Evolutionary conservation across 2,797 vertebrate species (phyloP), one percentile per base, ranked within the genome.

Genomic region (Pterois miles): DNA sequence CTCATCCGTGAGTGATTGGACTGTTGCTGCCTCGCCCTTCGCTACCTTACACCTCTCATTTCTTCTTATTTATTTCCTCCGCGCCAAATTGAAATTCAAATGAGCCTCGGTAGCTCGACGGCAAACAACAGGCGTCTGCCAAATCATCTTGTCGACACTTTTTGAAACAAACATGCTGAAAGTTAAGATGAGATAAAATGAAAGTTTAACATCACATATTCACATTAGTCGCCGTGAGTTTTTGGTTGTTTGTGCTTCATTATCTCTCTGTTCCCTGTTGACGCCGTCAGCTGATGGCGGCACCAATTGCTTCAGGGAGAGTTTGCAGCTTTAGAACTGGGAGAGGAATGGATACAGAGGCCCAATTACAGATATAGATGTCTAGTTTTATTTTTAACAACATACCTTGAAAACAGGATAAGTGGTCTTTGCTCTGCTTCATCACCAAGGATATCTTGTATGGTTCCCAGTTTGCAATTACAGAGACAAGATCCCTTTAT

Each of bases 1-100:
- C 87, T 87, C 87, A 89, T 93, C 91, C 93, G 88, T 91, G 91
- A 95, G 90, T 93, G 93, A 95, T 92, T 94, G 91, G 87, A 90
- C 90, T 81, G 87, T 85, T 90, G 85, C 87, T 73, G 77, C 78
- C 79, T 87, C 31, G 65, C 78, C 77, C 79, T 86, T 68, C 6
- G 5, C 81, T 75, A 46, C 85, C 78, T 85, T 70, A 79, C 62
- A 80, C 82, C 67, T 62, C 71, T 62, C 69, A 52, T n/a, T 34
- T 34, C 52, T 29, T 71, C 81, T 81, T 79, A 84, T 85, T 91
- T 77, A 75, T 78, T 88, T 63, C 68, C 48, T 86, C 77, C 70
- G 78, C 6, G 16, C 50, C 72, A 90, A 80, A 88, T 93, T 93
- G 76, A 91, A 91, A 92, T 93, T 93, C 78, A 92, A 94, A 94